A percentile compares a stretch with the other conserved stretches of the same genome.
Conservation (phyloP, 2,113 vertebrate species). For the Otolemur garnettii region DNA sequence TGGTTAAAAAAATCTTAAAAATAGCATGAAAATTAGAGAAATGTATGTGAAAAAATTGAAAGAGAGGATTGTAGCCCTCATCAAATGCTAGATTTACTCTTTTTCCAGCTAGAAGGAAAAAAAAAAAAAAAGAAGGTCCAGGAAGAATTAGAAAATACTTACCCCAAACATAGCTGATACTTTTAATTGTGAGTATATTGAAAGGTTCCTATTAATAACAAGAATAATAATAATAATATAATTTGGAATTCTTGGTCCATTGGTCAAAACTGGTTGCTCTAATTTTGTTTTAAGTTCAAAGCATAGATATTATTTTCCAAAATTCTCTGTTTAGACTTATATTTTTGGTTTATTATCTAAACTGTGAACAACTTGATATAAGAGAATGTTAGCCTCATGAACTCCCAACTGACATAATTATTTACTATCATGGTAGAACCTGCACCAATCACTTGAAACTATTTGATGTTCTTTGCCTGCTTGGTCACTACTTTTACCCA, state of each 20-base stretch:
- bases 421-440: neutral
- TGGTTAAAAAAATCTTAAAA: neutral
- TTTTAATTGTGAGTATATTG: neutral
- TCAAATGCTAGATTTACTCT: neutral
- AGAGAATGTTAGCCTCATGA: neutral
- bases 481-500: neutral
- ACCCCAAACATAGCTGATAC: neutral
- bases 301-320: conserved; percentile 28
- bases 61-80: neutral
- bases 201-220: neutral
- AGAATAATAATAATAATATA: neutral
- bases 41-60: neutral
- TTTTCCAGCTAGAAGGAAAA: neutral
- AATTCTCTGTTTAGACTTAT: neutral
- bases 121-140: neutral
- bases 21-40: neutral
- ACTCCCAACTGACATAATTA: neutral
- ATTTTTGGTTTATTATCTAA: neutral
- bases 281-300: conserved; percentile 29
- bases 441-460: neutral
- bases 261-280: neutral
- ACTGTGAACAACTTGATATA: neutral
- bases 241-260: neutral
- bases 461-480: conserved; percentile 3
- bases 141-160: neutral